phyloP scores from a whole-genome alignment of 2,113 vertebrate genomes.

The Orthonyx spaldingii region DNA sequence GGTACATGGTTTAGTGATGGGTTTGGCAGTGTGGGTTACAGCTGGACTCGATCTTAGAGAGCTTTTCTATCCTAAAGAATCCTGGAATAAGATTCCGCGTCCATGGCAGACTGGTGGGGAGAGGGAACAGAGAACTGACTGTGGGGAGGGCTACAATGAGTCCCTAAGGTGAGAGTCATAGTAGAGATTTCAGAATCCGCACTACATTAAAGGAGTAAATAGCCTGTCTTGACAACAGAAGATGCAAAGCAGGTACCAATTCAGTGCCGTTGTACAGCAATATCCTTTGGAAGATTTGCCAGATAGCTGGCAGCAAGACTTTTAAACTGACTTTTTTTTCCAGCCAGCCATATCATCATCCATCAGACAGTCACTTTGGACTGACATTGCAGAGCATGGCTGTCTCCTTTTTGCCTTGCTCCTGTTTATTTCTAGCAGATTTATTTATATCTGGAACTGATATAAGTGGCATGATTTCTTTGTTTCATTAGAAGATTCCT shows the following conservation, averaged over 20 bases:
- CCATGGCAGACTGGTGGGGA: not conserved
- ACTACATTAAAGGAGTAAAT: not conserved
- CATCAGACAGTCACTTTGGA: conserved; percentile 44
- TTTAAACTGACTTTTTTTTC: not conserved
- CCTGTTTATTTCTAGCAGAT: conserved; percentile 56
- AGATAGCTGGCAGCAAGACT: conserved; percentile 34
- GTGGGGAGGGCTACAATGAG: not conserved
- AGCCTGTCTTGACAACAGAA: not conserved
- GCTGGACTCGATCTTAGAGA: not conserved
- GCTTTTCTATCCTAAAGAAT: not conserved
- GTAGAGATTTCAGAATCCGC: not conserved
- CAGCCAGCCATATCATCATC: conserved; percentile 5
- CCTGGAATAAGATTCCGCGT: not conserved
- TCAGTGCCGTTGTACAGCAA: not conserved
- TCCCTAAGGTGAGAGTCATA: not conserved
- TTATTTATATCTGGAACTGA: conserved; percentile 55
- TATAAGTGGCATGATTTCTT: conserved; percentile 13
- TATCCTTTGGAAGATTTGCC: conserved; percentile 22
- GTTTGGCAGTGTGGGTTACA: not conserved
- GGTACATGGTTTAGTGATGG: not conserved
- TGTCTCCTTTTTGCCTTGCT: conserved; percentile 37
- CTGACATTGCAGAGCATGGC: conserved; percentile 22
- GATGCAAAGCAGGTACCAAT: not conserved
- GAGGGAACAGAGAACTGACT: not conserved
- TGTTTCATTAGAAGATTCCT: conserved; percentile 57